Conservation (phyloP, 2,797 vertebrate genomes). For the Xenops minutus region DNA sequence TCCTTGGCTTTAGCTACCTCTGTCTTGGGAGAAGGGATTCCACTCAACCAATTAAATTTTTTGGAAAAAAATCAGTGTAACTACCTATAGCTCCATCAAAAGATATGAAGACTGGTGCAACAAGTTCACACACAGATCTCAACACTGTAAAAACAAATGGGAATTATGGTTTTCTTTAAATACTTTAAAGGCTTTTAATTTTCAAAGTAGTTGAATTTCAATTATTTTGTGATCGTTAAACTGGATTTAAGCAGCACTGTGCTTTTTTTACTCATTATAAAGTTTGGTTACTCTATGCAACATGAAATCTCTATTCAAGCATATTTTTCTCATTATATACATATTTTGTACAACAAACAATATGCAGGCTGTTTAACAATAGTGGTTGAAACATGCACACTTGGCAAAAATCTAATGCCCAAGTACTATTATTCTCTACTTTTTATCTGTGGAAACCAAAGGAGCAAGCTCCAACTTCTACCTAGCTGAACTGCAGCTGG, state of each 20-base stretch:
- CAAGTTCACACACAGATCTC: slow-evolving; percentile 5
- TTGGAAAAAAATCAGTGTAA: not conserved
- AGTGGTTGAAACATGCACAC: slow-evolving; percentile 3
- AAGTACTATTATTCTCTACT: not conserved
- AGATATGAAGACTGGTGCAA: not conserved
- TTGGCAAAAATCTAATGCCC: not conserved
- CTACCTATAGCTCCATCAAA: not conserved
- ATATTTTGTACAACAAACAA: slow-evolving; percentile 10
- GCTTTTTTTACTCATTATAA: not conserved
- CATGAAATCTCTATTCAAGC: not conserved
- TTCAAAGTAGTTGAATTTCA: not conserved
- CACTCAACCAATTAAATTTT: slow-evolving; percentile 21
- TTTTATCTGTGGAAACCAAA: slow-evolving; percentile 2
- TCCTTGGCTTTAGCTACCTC: slow-evolving; percentile 49
- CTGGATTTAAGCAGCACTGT: not conserved
- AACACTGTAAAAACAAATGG: not conserved
- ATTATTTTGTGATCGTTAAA: not conserved
- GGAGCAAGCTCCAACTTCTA: slow-evolving; percentile 36
- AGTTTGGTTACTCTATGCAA: not conserved
- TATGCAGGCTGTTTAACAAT: not conserved
- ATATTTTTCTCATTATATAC: slow-evolving; percentile 14
- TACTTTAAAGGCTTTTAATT: slow-evolving; percentile 6
- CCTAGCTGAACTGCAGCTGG: slow-evolving; percentile 44
- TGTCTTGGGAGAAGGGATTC: slow-evolving; percentile 27
- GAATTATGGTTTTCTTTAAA: not conserved